A percentile compares a stretch with the other conserved stretches of the same genome.
These are phyloP conservation scores for Eptatretus burgeri DNA, from an alignment of 2,113 vertebrate species.

Conservation along the genomic window DNA sequence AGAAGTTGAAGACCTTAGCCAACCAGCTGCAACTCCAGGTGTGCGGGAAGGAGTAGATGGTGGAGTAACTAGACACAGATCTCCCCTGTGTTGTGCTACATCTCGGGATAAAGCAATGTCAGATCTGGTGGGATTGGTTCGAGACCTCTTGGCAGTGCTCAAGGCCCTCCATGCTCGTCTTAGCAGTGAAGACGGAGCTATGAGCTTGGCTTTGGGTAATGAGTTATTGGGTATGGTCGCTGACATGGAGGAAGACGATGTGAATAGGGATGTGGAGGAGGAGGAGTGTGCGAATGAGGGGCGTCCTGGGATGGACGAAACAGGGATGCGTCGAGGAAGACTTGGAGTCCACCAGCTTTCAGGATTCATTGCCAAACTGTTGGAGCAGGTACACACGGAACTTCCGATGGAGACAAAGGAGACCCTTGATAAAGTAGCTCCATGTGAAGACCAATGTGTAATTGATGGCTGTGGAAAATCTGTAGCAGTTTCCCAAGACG, in stretches of 20 bases:
- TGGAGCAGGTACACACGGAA: conserved; percentile 1
- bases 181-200: neutral
- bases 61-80: too few relatives aligned
- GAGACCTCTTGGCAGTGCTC: neutral
- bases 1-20: too few relatives aligned
- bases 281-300: too few relatives aligned
- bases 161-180: neutral
- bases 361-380: neutral
- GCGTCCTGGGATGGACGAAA: too few relatives aligned
- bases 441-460: neutral
- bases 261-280: too few relatives aligned
- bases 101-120: neutral
- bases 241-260: too few relatives aligned
- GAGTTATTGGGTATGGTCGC: too few relatives aligned
- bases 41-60: too few relatives aligned
- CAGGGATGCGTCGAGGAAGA: too few relatives aligned
- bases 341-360: neutral
- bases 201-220: too few relatives aligned
- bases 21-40: too few relatives aligned
- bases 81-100: too few relatives aligned
- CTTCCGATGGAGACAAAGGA: neutral
- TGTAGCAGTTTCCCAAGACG: neutral
- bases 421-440: neutral
- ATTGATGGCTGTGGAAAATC: neutral
- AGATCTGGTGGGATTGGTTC: neutral